Evolutionary conservation across 2,797 vertebrate species (phyloP).

Genomic region (Lerista edwardsae): DNA sequence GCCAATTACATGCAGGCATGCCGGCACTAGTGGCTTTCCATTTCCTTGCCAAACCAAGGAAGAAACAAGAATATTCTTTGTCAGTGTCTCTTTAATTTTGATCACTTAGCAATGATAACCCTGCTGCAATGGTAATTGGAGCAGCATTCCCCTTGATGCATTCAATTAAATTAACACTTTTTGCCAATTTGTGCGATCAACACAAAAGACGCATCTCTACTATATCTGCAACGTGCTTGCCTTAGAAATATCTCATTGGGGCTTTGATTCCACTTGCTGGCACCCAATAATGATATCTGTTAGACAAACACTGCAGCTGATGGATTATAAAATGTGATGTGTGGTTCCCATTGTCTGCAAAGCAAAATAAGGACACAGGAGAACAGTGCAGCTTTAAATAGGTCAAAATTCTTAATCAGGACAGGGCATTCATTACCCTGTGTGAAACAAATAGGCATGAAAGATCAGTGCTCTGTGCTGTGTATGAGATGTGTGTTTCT

Average conservation of each 20-base stretch:
- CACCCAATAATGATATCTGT: constrained; percentile 68
- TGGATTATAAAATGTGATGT: constrained; percentile 72
- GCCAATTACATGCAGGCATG: not conserved
- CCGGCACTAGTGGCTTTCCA: constrained; percentile 31
- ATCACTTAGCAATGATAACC: constrained; percentile 46
- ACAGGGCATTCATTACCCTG: constrained; percentile 63
- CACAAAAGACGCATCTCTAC: constrained; percentile 58
- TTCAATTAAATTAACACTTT: constrained; percentile 52
- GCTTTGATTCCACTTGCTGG: constrained; percentile 72
- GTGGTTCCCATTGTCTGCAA: constrained; percentile 72
- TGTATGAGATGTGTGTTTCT: constrained; percentile 50
- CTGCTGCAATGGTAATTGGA: constrained; percentile 54
- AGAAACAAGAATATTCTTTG: constrained; percentile 55
- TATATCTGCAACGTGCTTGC: constrained; percentile 58
- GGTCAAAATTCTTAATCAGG: constrained; percentile 72
- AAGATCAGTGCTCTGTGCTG: constrained; percentile 50
- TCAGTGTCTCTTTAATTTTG: constrained; percentile 62
- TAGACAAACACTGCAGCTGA: constrained; percentile 71
- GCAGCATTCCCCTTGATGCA: constrained; percentile 61
- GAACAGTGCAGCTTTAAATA: constrained; percentile 73
- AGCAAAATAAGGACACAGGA: constrained; percentile 57
- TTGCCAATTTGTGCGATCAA: constrained; percentile 68
- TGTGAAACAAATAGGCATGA: constrained; percentile 63
- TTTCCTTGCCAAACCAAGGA: constrained; percentile 43
- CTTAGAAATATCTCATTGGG: constrained; percentile 55